phyloP scores from a whole-genome alignment of 2,797 vertebrate genomes.

The Myotis findleyi region DNA sequence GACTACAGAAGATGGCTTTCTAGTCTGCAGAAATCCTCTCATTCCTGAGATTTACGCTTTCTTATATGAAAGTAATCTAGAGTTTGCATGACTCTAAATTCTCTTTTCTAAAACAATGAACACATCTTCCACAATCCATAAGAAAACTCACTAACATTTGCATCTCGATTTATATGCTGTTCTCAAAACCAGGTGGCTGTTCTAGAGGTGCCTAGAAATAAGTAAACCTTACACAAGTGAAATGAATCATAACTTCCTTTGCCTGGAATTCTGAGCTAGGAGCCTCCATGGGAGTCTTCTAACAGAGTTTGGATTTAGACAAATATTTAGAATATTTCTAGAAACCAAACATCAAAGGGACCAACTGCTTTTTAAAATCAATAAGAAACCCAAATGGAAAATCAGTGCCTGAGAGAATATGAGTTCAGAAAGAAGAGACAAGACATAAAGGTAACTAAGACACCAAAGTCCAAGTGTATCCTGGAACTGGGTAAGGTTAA shows the following conservation, averaged over 20 bases:
- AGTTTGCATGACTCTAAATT: slow-evolving; percentile 6
- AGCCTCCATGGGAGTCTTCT: not conserved
- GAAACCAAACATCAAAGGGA: not conserved
- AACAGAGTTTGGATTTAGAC: not conserved
- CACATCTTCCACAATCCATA: not conserved
- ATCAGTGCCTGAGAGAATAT: not conserved
- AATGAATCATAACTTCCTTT: not conserved
- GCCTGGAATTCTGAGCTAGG: not conserved
- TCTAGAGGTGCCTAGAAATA: not conserved
- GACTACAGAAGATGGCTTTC: not conserved
- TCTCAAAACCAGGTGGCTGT: not conserved
- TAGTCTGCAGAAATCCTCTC: not conserved
- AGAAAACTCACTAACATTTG: not conserved
- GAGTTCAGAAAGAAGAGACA: slow-evolving; percentile 22
- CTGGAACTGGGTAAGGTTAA: not conserved
- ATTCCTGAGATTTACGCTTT: not conserved
- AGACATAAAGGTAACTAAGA: not conserved
- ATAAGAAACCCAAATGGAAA: slow-evolving; percentile 45
- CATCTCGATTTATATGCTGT: not conserved
- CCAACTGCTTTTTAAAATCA: not conserved
- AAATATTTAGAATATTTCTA: not conserved
- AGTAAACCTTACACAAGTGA: not conserved
- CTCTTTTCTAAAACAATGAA: not conserved
- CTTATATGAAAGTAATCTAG: slow-evolving; percentile 5
- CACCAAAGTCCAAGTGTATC: not conserved